These are phyloP conservation scores for Hydropsyche tenuis DNA, from an alignment of 1,140 invertebrate species.

Conservation along the genomic window DNA sequence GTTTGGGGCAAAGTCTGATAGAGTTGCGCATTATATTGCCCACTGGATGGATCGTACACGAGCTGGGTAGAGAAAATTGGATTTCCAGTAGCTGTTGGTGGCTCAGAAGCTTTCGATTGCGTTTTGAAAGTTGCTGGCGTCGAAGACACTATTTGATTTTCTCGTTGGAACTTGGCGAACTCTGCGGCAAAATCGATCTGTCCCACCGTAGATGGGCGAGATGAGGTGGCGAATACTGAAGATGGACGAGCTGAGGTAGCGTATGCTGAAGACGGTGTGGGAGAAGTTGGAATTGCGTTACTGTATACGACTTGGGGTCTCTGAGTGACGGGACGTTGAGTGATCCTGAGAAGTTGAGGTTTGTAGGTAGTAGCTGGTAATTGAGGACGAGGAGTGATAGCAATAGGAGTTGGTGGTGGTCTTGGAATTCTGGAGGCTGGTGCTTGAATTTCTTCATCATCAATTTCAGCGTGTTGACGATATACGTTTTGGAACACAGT, in stretches of 20 bases:
- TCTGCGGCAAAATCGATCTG: slow-evolving; percentile 75
- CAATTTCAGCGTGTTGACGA: slow-evolving; percentile 66
- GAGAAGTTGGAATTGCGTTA: slow-evolving; percentile 59
- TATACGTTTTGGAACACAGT: slow-evolving; percentile 73
- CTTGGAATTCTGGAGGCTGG: slow-evolving; percentile 52
- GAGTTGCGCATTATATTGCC: slow-evolving; percentile 80
- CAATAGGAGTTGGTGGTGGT: slow-evolving; percentile 54
- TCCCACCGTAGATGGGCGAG: slow-evolving; percentile 52
- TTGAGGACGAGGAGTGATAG: slow-evolving; percentile 69
- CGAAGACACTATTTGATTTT: slow-evolving; percentile 68
- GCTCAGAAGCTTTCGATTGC: slow-evolving; percentile 55
- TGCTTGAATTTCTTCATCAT: slow-evolving; percentile 63
- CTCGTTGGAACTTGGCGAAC: slow-evolving; percentile 78
- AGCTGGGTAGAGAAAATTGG: slow-evolving; percentile 79
- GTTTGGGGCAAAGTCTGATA: slow-evolving; percentile 79
- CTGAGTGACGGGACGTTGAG: slow-evolving; percentile 60
- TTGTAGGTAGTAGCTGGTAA: slow-evolving; percentile 71
- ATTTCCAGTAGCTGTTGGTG: slow-evolving; percentile 56
- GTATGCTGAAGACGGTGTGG: slow-evolving; percentile 56
- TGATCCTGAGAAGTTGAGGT: slow-evolving; percentile 68
- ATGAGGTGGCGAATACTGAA: slow-evolving; percentile 52
- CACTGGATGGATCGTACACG: slow-evolving; percentile 77
- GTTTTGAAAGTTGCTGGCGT: slow-evolving; percentile 55
- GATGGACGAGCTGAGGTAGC: slow-evolving; percentile 54
- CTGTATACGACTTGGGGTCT: slow-evolving; percentile 61